Percentiles rank a stretch among this genome's conserved stretches.
These are phyloP conservation scores for Embidobia sp. DNA, from an alignment of 2,888 invertebrate species.

Conservation along the genomic window DNA sequence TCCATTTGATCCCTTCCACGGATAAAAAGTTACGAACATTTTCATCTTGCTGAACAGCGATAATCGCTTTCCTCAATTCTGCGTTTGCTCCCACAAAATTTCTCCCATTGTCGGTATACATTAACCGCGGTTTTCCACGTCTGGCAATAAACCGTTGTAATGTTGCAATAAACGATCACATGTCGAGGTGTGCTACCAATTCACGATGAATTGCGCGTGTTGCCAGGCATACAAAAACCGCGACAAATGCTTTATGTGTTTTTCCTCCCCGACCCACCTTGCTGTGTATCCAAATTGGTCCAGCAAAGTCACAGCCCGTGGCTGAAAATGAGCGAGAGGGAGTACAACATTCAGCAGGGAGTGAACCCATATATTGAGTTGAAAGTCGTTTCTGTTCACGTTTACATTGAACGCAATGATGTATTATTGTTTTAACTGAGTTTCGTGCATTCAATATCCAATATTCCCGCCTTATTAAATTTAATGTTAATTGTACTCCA, in stretches of 20 bases:
- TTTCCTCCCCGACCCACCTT: neutral
- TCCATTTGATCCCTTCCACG: neutral
- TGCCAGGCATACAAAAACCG: neutral
- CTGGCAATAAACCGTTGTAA: no score
- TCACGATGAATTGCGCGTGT: conserved; percentile 1
- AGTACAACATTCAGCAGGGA: neutral
- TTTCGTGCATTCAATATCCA: conserved; percentile 7
- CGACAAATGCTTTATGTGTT: neutral
- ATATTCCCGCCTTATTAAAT: neutral
- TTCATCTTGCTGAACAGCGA: neutral
- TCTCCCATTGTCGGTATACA: neutral
- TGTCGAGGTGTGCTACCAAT: neutral
- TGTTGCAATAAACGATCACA: neutral
- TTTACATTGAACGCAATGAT: conserved; percentile 6
- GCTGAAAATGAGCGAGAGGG: neutral
- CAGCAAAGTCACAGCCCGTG: neutral
- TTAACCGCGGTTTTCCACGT: neutral
- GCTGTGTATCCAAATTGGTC: neutral
- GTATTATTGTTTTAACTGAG: neutral
- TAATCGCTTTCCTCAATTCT: no score
- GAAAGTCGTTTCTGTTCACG: neutral
- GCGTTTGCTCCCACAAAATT: neutral
- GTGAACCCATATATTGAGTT: neutral
- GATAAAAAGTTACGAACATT: neutral
- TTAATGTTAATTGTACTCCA: conserved; percentile 2